These are phyloP conservation scores for Drosophila robusta DNA, from an alignment of 2,888 invertebrate genomes.

Conservation along the genomic window DNA sequence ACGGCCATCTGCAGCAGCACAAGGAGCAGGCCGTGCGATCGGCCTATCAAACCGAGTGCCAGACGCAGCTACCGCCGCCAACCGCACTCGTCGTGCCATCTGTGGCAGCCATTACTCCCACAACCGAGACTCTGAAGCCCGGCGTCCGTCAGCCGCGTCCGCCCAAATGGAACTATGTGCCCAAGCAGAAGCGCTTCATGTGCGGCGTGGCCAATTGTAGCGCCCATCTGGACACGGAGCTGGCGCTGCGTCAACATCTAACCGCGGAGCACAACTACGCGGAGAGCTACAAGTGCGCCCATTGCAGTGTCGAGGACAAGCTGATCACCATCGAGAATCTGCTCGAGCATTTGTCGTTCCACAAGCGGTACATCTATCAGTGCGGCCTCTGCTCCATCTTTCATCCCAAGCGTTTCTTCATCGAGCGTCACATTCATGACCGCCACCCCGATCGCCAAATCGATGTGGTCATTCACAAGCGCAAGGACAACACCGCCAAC, in stretches of 20 bases:
- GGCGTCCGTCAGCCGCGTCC: background rate
- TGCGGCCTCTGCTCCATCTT: conserved; percentile 90
- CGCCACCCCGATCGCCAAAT: conserved; percentile 84
- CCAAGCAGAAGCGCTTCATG: conserved; percentile 87
- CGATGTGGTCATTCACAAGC: conserved; percentile 64
- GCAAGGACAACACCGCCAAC: conserved; percentile 21
- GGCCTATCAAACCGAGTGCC: conserved; percentile 75
- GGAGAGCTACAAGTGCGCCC: conserved; percentile 24
- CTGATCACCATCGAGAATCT: conserved; percentile 80
- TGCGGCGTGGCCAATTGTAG: conserved; percentile 87
- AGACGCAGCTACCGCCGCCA: background rate
- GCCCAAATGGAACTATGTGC: conserved; percentile 84
- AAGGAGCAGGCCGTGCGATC: conserved; percentile 88
- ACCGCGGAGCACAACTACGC: conserved; percentile 14
- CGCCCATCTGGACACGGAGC: conserved; percentile 17
- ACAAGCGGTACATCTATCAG: conserved; percentile 90
- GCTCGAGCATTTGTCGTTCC: conserved; percentile 90
- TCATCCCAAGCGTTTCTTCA: conserved; percentile 87
- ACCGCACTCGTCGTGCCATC: background rate
- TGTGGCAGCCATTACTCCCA: accelerated
- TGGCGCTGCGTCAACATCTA: conserved; percentile 41
- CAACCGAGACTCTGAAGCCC: background rate
- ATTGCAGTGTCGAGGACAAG: conserved; percentile 14
- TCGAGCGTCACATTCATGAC: conserved; percentile 89
- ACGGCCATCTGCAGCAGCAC: conserved; percentile 86